Evolutionary conservation across 2,797 vertebrate genomes (phyloP).

Genomic region (Micropoecilia bifurca): DNA sequence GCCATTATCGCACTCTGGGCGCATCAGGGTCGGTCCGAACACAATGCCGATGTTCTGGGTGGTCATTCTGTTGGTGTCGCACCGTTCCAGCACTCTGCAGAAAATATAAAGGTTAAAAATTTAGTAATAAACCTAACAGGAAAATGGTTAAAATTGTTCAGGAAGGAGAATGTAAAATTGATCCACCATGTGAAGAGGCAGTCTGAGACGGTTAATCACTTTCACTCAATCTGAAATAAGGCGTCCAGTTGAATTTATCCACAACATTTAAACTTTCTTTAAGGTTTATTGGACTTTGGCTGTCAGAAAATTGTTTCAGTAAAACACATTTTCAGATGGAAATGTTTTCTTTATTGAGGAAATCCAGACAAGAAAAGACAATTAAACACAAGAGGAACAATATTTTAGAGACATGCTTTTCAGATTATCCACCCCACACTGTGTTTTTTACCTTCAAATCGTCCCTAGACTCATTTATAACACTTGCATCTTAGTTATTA

Average conservation of each 20-base stretch:
- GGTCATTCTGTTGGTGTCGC: constrained; percentile 88
- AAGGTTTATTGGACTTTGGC: not conserved
- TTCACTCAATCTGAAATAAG: not conserved
- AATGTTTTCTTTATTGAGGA: not conserved
- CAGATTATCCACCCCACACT: not conserved
- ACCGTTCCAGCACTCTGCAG: constrained; percentile 85
- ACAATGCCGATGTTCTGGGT: constrained; percentile 94
- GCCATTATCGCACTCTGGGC: constrained; percentile 85
- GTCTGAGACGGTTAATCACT: not conserved
- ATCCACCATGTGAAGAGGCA: not conserved
- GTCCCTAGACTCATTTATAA: not conserved
- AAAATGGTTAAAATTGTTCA: not conserved
- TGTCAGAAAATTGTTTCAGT: not conserved
- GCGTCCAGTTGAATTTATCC: not conserved
- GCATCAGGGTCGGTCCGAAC: constrained; percentile 91
- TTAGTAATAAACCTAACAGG: not conserved
- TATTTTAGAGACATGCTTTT: not conserved
- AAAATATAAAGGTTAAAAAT: constrained; percentile 3
- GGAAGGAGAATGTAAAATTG: not conserved
- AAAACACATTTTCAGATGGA: not conserved
- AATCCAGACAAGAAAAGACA: not conserved
- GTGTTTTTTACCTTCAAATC: not conserved
- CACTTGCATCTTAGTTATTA: not conserved
- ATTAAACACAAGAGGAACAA: not conserved
- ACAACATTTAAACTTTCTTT: not conserved